Evolutionary conservation across 2,797 vertebrate genomes (phyloP), one percentile per base, ranked within the genome.

Genomic region (Anguilla obscura): DNA sequence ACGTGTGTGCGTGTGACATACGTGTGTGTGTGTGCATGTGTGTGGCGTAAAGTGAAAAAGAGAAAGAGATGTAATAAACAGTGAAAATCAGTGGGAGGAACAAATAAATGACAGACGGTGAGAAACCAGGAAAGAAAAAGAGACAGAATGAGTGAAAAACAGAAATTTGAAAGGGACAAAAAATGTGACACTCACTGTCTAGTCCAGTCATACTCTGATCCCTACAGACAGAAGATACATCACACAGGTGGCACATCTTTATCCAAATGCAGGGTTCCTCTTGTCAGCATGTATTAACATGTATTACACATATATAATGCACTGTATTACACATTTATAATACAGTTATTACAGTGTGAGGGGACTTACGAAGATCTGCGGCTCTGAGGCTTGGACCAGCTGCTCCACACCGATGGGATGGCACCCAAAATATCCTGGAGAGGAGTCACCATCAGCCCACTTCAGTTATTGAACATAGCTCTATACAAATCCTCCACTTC

Each of bases 351-450:
- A 58, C 56, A 18, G 48, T 50, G 21, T 85, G 52, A 14, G 50
- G 30, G 56, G 92, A 97, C 98, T 96, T 97, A 99, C 98, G 89
- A 96, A 84, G 95, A 94, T 79, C 91, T 96, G 45, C 90, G 95
- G 82, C 90, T 96, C 88, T 92, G 88, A 18, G 93, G 94, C 88
- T 74, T 94, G 58, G 93, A 95, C 93, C 94, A 93, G 90, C 94
- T 96, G 92, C 87, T 96, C 96, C 96, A 96, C 40, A 87, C 92
- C 54, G 95, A 87, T 24, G 92, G 94, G 74, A 92, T 91, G 4
- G 95, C 90, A 63, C 92, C 95, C 90, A 93, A 90, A 33, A 93
- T 79, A 27, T 95, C 96, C 96, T 97, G 88, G 14, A 87, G 33
- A 40, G 90, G 9, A 88, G 50, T 10, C 56, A 54, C 63, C 52